Evolutionary conservation across 2,113 vertebrate genomes (phyloP).

Genomic region (Ellobius talpinus): DNA sequence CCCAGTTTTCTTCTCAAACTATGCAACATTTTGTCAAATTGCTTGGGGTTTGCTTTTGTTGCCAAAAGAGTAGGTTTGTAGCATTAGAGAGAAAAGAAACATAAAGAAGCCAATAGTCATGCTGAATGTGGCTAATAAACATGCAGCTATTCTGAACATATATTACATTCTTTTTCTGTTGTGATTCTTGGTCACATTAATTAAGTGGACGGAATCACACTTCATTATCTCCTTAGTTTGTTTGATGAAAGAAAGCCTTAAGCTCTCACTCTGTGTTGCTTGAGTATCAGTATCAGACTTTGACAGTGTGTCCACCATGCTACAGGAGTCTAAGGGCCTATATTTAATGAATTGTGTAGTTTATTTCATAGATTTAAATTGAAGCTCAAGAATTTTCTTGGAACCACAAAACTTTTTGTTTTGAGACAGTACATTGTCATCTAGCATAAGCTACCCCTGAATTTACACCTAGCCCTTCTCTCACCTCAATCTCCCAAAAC

Average conservation of each 20-base stretch:
- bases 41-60: background rate
- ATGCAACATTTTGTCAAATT: background rate
- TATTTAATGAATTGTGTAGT: constrained; percentile 41
- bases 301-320: background rate
- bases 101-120: background rate
- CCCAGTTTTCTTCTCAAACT: background rate
- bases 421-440: background rate
- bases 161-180: background rate
- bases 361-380: background rate
- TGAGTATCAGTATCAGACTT: background rate
- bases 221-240: background rate
- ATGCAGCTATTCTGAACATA: background rate
- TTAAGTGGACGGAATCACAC: background rate
- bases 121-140: background rate
- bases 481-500: background rate
- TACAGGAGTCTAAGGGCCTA: constrained; percentile 11
- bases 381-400: background rate
- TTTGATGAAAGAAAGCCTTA: background rate
- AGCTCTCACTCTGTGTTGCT: background rate
- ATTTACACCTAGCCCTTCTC: background rate
- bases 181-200: background rate
- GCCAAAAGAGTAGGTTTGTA: background rate
- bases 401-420: background rate
- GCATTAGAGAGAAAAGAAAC: background rate
- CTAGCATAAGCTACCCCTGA: background rate